These are phyloP conservation scores for Enteromius unitaeniatus DNA, from an alignment of 2,797 vertebrate species.

Conservation along the genomic window DNA sequence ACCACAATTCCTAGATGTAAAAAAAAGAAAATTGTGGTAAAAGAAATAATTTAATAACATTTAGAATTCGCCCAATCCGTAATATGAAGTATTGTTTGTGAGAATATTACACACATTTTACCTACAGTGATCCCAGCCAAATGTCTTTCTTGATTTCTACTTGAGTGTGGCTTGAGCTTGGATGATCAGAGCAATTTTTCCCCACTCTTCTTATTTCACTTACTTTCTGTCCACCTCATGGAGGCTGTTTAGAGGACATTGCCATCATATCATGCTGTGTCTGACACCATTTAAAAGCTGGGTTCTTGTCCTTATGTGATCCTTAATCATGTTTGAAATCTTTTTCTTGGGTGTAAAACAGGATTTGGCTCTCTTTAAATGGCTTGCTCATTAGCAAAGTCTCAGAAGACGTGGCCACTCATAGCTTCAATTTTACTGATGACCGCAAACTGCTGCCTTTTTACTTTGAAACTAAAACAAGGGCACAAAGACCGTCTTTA, in stretches of 20 bases:
- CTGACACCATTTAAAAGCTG: constrained; percentile 15
- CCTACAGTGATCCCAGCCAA: background rate
- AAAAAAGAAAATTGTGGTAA: no score
- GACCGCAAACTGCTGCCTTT: constrained; percentile 69
- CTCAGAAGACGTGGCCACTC: constrained; percentile 67
- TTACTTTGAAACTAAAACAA: constrained; percentile 65
- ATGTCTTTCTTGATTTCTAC: background rate
- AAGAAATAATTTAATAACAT: background rate
- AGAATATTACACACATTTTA: background rate
- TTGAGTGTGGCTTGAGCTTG: background rate
- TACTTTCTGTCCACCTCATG: background rate
- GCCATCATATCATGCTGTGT: background rate
- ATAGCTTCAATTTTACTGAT: constrained; percentile 66
- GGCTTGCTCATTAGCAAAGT: constrained; percentile 54
- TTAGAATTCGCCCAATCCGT: background rate
- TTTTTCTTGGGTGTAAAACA: constrained; percentile 61
- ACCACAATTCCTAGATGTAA: background rate
- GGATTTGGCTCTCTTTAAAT: constrained; percentile 51
- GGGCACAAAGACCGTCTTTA: constrained; percentile 56
- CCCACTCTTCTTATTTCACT: background rate
- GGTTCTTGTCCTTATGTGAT: background rate
- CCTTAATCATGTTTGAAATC: constrained; percentile 60
- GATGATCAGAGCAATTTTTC: background rate
- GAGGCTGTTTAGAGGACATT: constrained; percentile 9
- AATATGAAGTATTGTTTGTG: background rate